Percentiles rank a stretch among this genome's conserved stretches.
phyloP scores from a whole-genome alignment of 2,888 invertebrate genomes.

The Eledona agricola region DNA sequence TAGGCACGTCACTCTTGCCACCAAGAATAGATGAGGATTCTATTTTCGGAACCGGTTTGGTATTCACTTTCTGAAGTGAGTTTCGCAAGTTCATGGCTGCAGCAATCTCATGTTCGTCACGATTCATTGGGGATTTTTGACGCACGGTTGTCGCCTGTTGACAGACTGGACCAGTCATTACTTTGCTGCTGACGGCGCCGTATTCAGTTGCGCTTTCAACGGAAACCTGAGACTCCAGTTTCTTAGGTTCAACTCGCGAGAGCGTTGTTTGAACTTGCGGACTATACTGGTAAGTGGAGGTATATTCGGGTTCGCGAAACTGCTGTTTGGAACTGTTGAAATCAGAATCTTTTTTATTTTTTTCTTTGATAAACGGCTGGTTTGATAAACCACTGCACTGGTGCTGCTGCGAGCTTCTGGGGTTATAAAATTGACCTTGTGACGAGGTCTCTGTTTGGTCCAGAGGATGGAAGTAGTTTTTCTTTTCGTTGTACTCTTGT shows the following conservation, averaged over 20 bases:
- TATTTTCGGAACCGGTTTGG: slow-evolving; percentile 45
- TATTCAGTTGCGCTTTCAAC: slow-evolving; percentile 62
- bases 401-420: background rate
- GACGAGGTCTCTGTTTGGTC: background rate
- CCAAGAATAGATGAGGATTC: no score
- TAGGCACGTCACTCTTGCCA: no score
- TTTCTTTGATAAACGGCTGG: slow-evolving; percentile 2
- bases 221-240: slow-evolving; percentile 53
- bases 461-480: background rate
- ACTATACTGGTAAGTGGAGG: slow-evolving; percentile 47
- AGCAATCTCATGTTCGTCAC: slow-evolving; percentile 67
- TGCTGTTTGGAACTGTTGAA: slow-evolving; percentile 29
- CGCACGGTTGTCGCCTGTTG: slow-evolving; percentile 75
- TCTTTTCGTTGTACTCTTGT: background rate
- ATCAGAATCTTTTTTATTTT: background rate
- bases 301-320: slow-evolving; percentile 41
- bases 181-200: slow-evolving; percentile 71
- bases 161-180: slow-evolving; percentile 79
- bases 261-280: slow-evolving; percentile 34
- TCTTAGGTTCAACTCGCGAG: slow-evolving; percentile 23
- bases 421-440: slow-evolving; percentile 4
- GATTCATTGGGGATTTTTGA: slow-evolving; percentile 65
- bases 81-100: slow-evolving; percentile 66
- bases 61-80: slow-evolving; percentile 65
- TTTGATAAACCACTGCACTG: no score